Conservation (phyloP, 2,888 invertebrate genomes). For the Halictus ligatus region DNA sequence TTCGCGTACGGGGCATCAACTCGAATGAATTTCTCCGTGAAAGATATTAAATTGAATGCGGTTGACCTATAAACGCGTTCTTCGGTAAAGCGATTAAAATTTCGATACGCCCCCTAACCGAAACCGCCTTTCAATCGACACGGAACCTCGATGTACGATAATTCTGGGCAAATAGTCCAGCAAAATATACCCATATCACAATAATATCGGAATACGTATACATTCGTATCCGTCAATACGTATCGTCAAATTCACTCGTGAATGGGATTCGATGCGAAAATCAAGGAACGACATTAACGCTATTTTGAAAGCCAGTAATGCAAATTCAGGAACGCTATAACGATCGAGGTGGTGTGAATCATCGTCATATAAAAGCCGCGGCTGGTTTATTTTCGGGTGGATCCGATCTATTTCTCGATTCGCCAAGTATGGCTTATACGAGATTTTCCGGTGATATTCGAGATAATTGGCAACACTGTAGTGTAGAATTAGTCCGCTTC, state of each 20-base stretch:
- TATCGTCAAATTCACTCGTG: neutral
- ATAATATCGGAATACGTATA: neutral
- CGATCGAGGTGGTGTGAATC: constrained; percentile 65
- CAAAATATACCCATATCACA: neutral
- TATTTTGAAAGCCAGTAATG: constrained; percentile 40
- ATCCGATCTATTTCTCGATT: constrained; percentile 69
- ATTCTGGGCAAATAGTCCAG: neutral
- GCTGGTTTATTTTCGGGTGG: constrained; percentile 65
- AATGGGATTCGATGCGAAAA: neutral
- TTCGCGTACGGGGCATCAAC: neutral
- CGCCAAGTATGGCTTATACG: constrained; percentile 59
- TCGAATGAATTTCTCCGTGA: constrained; percentile 35
- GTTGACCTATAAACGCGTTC: constrained; percentile 42
- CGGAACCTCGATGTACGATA: constrained; percentile 11
- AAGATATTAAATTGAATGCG: constrained; percentile 39
- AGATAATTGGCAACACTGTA: constrained; percentile 54
- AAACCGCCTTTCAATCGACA: constrained; percentile 15
- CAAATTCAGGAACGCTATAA: constrained; percentile 53
- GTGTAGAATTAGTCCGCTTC: neutral
- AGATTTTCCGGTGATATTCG: constrained; percentile 40
- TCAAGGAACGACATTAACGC: neutral
- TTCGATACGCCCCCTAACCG: constrained; percentile 1
- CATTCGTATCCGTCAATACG: neutral
- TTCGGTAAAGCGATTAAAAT: constrained; percentile 26
- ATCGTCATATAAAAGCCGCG: constrained; percentile 64